Percentiles rank a stretch among this genome's conserved stretches.
phyloP scores from a whole-genome alignment of 2,888 invertebrate species.

The Netelia inedita region DNA sequence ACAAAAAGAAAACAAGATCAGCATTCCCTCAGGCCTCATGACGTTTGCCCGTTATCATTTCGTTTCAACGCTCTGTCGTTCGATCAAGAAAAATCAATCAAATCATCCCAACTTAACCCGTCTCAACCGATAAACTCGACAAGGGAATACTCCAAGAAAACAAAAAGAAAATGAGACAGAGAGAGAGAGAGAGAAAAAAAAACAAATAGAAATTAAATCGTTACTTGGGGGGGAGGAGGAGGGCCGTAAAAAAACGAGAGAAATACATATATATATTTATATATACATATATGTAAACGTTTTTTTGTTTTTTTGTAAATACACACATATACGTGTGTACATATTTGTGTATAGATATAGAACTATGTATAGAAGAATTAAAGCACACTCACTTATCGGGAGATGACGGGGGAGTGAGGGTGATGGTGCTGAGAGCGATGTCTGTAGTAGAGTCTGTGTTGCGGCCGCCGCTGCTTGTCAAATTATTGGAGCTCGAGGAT shows the following conservation, averaged over 20 bases:
- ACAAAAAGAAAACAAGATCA: slow-evolving; percentile 30
- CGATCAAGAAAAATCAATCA: slow-evolving; percentile 40
- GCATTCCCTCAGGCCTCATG: slow-evolving; percentile 74
- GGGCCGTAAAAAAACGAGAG: slow-evolving; percentile 20
- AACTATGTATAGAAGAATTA: slow-evolving; percentile 72
- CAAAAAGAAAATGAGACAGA: slow-evolving; percentile 20
- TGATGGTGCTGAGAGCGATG: slow-evolving; percentile 84
- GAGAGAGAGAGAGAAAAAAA: too few species aligned
- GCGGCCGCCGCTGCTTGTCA: slow-evolving; percentile 73
- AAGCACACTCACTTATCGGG: slow-evolving; percentile 87
- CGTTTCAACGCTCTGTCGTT: slow-evolving; percentile 29
- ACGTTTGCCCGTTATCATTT: slow-evolving; percentile 72
- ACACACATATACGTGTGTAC: slow-evolving; percentile 62
- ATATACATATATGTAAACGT: too few species aligned
- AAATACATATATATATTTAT: slow-evolving; percentile 49
- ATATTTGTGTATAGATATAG: slow-evolving; percentile 65
- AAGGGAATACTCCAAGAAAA: slow-evolving; percentile 48
- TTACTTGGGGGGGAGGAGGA: slow-evolving; percentile 10
- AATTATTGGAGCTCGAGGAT: slow-evolving; percentile 73
- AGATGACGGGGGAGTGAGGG: slow-evolving; percentile 88
- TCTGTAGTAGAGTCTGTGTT: slow-evolving; percentile 80
- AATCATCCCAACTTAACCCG: slow-evolving; percentile 17
- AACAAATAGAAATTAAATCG: slow-evolving; percentile 40
- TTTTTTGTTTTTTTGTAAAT: slow-evolving; percentile 62
- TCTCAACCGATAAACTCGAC: slow-evolving; percentile 31